Evolutionary conservation across 1,140 invertebrate genomes (phyloP).

Genomic region (Scaptomyza hsui): DNA sequence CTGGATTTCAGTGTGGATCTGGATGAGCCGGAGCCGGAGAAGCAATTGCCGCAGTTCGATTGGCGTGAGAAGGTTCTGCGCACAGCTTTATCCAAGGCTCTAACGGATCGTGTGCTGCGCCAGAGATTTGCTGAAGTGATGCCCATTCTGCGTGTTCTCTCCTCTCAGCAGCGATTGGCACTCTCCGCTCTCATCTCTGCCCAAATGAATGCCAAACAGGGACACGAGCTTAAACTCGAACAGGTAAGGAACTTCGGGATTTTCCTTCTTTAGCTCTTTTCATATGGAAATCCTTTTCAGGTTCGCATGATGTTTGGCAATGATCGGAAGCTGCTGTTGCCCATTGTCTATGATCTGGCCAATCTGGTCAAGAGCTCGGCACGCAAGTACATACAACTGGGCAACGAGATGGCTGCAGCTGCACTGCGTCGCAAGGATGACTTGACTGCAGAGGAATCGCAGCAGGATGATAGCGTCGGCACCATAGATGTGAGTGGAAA

Average conservation of each 20-base stretch:
- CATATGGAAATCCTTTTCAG: constrained; percentile 57
- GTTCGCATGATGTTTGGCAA: constrained; percentile 86
- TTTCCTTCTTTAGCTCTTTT: background rate
- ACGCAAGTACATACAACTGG: constrained; percentile 80
- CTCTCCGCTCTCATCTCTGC: constrained; percentile 87
- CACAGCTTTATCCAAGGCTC: constrained; percentile 69
- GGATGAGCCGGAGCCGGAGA: constrained; percentile 65
- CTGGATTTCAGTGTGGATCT: constrained; percentile 71
- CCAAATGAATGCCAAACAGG: constrained; percentile 85
- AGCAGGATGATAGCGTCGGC: constrained; percentile 59
- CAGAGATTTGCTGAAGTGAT: constrained; percentile 86
- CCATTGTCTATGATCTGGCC: constrained; percentile 87
- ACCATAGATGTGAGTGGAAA: constrained; percentile 50
- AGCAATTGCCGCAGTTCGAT: constrained; percentile 62
- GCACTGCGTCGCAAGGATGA: constrained; percentile 52
- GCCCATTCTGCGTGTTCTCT: constrained; percentile 87
- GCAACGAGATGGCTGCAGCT: constrained; percentile 82
- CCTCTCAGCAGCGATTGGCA: constrained; percentile 86
- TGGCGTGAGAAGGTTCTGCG: constrained; percentile 84
- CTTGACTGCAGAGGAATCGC: constrained; percentile 44
- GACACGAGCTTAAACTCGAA: constrained; percentile 84
- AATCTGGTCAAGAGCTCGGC: constrained; percentile 86
- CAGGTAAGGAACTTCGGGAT: constrained; percentile 83
- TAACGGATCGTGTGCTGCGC: constrained; percentile 61
- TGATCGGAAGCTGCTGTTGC: constrained; percentile 86